Evolutionary conservation across 2,113 vertebrate species (phyloP).

Genomic region (Heteronetta atricapilla): DNA sequence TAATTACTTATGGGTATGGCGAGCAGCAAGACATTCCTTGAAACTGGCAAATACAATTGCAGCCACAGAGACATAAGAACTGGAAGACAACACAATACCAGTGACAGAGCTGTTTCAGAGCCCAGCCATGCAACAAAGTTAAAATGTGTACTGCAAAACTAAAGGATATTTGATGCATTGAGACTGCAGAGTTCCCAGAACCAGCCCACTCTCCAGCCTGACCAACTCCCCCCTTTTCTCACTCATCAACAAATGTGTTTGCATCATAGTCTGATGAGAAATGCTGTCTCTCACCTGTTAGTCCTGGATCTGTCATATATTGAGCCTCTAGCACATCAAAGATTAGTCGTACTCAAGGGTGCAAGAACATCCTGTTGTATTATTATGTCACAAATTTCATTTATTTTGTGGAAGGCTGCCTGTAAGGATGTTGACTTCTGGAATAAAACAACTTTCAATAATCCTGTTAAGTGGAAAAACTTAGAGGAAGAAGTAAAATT

Average conservation of each 20-base stretch:
- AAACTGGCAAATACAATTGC: background rate
- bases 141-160: rapidly evolving
- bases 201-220: background rate
- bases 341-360: background rate
- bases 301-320: background rate
- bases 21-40: background rate
- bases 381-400: background rate
- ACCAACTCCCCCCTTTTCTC: background rate
- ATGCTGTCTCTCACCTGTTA: background rate
- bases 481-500: background rate
- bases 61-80: background rate
- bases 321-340: background rate
- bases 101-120: background rate
- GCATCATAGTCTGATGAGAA: background rate
- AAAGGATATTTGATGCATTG: background rate
- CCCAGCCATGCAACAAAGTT: rapidly evolving
- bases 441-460: background rate
- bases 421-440: background rate
- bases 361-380: background rate
- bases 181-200: background rate
- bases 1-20: background rate
- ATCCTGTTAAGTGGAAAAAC: background rate
- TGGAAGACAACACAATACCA: background rate
- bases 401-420: background rate
- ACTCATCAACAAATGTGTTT: background rate